These are phyloP conservation scores for Chelmon rostratus DNA, from an alignment of 2,797 vertebrate genomes.

Conservation along the genomic window DNA sequence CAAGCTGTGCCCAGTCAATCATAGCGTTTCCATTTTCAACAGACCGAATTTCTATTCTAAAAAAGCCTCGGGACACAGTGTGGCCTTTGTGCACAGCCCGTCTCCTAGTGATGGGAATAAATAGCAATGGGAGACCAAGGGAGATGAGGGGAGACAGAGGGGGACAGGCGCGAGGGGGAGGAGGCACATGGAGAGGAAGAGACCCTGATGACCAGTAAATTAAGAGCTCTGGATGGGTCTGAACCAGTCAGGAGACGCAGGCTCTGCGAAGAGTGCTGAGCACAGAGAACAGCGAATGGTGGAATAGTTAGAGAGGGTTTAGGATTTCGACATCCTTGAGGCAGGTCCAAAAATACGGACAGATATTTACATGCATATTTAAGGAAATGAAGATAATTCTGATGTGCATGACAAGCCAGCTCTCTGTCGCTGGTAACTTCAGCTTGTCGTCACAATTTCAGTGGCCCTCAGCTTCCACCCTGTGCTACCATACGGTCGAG, in stretches of 20 bases:
- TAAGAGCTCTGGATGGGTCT: conserved; percentile 61
- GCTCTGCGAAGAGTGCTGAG: conserved; percentile 48
- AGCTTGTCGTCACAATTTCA: conserved; percentile 5
- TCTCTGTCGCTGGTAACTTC: not conserved
- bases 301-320: conserved; percentile 63
- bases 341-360: conserved; percentile 34
- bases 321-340: conserved; percentile 43
- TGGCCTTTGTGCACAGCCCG: conserved; percentile 78
- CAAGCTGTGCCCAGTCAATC: conserved; percentile 79
- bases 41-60: conserved; percentile 78
- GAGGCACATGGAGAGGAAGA: conserved; percentile 67
- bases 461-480: conserved; percentile 1
- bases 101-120: conserved; percentile 83
- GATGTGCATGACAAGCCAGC: not conserved
- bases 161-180: conserved; percentile 58
- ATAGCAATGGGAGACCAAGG: conserved; percentile 76
- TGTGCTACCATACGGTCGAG: not conserved
- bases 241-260: conserved; percentile 46
- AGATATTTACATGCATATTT: conserved; percentile 36
- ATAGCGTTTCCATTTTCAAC: conserved; percentile 80
- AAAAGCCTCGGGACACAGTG: conserved; percentile 79
- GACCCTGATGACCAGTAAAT: conserved; percentile 83
- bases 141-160: conserved; percentile 66
- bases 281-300: conserved; percentile 52
- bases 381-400: conserved; percentile 16